Evolutionary conservation across 2,113 vertebrate species (phyloP).

Genomic region (Semnornis frantzii): DNA sequence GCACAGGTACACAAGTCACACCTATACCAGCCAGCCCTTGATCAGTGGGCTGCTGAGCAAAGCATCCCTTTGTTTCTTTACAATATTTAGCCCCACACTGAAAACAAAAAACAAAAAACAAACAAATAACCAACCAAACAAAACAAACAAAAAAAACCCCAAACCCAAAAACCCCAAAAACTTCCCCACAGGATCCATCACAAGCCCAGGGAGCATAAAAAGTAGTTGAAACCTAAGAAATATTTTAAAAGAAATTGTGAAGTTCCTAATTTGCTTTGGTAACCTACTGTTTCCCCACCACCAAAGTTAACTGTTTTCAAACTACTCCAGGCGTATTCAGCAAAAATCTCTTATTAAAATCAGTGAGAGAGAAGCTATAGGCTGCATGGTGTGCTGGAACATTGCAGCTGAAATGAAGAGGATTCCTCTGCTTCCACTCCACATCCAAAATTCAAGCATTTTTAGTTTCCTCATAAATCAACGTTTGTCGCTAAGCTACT

Average conservation of each 20-base stretch:
- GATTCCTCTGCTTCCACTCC: neutral
- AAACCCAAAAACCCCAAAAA: neutral
- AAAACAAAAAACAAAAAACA: no score
- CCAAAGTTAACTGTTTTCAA: neutral
- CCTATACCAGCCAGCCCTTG: neutral
- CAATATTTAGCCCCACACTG: neutral
- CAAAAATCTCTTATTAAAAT: constrained; percentile 4
- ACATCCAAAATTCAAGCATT: constrained; percentile 18
- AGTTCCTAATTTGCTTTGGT: neutral
- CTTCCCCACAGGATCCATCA: neutral
- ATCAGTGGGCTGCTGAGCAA: neutral
- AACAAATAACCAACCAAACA: no score
- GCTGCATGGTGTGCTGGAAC: neutral
- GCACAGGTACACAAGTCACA: neutral
- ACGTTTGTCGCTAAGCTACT: constrained; percentile 27
- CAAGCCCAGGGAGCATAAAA: neutral
- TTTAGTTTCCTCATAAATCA: constrained; percentile 36
- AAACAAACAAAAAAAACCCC: no score
- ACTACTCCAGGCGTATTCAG: neutral
- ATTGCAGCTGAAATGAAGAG: neutral
- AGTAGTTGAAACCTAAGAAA: neutral
- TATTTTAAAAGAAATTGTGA: neutral
- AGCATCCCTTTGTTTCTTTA: neutral
- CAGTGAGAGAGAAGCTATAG: neutral
- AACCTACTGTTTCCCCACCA: neutral